phyloP scores from a whole-genome alignment of 2,113 vertebrate species.

The Entelurus aequoreus region DNA sequence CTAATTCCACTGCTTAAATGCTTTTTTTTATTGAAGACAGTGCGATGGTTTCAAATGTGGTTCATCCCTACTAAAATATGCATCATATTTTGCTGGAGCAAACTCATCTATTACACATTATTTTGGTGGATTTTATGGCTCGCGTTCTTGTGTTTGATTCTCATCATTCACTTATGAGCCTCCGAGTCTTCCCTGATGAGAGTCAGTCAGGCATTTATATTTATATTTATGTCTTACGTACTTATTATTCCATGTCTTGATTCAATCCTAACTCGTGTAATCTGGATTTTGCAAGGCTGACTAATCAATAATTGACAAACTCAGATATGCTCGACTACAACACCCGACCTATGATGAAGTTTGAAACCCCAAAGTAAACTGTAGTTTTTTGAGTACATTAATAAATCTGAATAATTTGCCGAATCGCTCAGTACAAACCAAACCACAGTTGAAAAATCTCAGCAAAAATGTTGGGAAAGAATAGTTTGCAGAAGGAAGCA shows the following conservation, averaged over 20 bases:
- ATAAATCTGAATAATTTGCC: no score
- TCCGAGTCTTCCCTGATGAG: background rate
- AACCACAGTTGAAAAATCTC: no score
- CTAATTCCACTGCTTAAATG: background rate
- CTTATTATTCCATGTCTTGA: no score
- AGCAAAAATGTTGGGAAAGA: no score
- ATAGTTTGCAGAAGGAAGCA: no score
- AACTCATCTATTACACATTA: constrained; percentile 11
- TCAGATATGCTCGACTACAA: background rate
- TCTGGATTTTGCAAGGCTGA: constrained; percentile 1
- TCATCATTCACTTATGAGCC: background rate
- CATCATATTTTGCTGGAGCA: constrained; percentile 17
- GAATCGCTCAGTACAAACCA: no score
- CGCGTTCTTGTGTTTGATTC: background rate
- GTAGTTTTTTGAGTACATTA: background rate
- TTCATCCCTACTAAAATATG: constrained; percentile 19
- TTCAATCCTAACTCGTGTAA: background rate
- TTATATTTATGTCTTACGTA: background rate
- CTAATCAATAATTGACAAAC: background rate
- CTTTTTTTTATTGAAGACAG: background rate
- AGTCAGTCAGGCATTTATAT: constrained; percentile 3
- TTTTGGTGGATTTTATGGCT: constrained; percentile 2
- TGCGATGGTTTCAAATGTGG: background rate
- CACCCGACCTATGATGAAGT: background rate
- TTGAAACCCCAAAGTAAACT: background rate